Evolutionary conservation across 1,140 invertebrate genomes (phyloP), one percentile per base, ranked within the genome.

Genomic region (Leptoteleia sp.): DNA sequence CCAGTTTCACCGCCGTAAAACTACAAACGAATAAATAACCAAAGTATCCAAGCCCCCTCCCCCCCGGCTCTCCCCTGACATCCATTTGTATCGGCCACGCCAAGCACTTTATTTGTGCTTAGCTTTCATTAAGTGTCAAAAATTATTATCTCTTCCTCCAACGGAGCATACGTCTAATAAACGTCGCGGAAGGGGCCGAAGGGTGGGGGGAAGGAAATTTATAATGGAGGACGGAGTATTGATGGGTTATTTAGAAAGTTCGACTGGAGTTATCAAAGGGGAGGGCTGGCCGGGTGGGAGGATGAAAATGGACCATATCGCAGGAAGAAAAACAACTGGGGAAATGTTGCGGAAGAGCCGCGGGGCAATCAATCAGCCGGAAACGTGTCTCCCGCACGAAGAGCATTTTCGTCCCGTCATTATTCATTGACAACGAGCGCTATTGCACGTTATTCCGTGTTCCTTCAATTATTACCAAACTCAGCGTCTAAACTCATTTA

Each of bases 341-440:
- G 17, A 50, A 50, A 70, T 59, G 33, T 70, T 59, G 65, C 37
- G 45, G 35, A 59, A 59, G 43, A 70, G 9, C 35, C 42, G 13
- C 15, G 22, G 27, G 27, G 37, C 65, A 38, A 70, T 59, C 65
- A 59, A 59, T 70, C 65, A 70, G 61, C 0, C 9, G 25, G 15
- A 42, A 48, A 37, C 38, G 31, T 33, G 25, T 52, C 38, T 50
- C 27, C 8, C 6, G 65, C 11, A 11, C 22, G 42, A 3, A 57
- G 45, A 48, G 22, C 8, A 61, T 50, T 70, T 59, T 52, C 22
- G 65, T 59, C 50, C 9, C 43, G 65, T 70, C 65, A 61, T 70
- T 61, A 70, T 70, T 70, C 54, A 70, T 70, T 59, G 65, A 61
- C 65, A n/a, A n/a, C n/a, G n/a, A n/a, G n/a, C n/a, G n/a, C n/a